Evolutionary conservation across 2,797 vertebrate species (phyloP).

Genomic region (Sebastes kiyomatsui): DNA sequence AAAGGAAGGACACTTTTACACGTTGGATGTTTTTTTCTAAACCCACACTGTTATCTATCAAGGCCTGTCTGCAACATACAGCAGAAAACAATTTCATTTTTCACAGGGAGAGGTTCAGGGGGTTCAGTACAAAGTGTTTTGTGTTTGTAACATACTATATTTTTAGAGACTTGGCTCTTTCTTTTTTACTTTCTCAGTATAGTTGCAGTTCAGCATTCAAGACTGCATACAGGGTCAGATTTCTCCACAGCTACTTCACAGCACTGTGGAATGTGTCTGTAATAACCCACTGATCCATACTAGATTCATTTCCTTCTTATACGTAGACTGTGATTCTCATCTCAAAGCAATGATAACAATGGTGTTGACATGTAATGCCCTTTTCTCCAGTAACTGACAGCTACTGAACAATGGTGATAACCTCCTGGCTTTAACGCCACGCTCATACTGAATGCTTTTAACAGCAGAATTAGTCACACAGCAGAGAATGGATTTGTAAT

Average conservation of each 20-base stretch:
- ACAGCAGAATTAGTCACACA: no score
- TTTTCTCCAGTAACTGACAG: no score
- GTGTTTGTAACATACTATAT: slow-evolving; percentile 14
- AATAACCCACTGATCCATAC: slow-evolving; percentile 30
- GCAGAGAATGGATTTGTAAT: no score
- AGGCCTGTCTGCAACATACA: slow-evolving; percentile 27
- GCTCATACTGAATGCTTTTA: no score
- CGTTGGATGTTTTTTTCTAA: slow-evolving; percentile 24
- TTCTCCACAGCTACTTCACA: background rate
- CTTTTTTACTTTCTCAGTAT: background rate
- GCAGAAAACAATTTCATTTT: slow-evolving; percentile 31
- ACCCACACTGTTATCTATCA: background rate
- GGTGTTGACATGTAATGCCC: no score
- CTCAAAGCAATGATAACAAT: background rate
- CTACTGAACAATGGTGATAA: no score
- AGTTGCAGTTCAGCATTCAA: slow-evolving; percentile 6
- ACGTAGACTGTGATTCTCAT: slow-evolving; percentile 11
- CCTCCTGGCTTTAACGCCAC: no score
- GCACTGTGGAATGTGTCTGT: slow-evolving; percentile 8
- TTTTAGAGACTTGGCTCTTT: background rate
- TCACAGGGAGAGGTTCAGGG: slow-evolving; percentile 18
- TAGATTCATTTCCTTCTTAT: background rate
- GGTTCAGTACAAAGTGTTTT: slow-evolving; percentile 12
- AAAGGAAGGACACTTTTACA: slow-evolving; percentile 49
- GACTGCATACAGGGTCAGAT: slow-evolving; percentile 5